Conservation (phyloP, 1,140 invertebrate genomes). For the Cherax quadricarinatus region DNA sequence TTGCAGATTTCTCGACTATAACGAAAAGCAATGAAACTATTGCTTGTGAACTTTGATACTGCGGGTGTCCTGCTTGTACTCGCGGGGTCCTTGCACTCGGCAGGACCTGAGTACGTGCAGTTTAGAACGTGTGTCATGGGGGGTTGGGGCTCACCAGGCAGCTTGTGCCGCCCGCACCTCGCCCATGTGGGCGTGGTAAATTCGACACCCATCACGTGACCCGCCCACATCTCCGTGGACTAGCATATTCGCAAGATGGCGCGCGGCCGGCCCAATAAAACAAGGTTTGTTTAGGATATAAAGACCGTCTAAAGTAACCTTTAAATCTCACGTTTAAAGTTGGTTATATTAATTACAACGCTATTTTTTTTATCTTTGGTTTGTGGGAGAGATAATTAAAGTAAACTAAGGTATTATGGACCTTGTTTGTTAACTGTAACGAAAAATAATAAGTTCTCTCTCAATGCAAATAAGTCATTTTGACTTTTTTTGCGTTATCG, state of each 20-base stretch:
- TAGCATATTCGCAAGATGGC: not conserved
- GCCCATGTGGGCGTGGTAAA: not conserved
- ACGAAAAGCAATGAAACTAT: too few relatives aligned
- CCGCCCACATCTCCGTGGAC: not conserved
- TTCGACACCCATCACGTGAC: not conserved
- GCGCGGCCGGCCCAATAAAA: not conserved
- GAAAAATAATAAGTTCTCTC: too few relatives aligned
- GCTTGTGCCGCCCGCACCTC: not conserved
- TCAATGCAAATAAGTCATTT: too few relatives aligned
- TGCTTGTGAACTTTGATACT: too few relatives aligned
- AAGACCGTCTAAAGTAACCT: not conserved
- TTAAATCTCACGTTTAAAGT: not conserved
- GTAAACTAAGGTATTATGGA: too few relatives aligned
- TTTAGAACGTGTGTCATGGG: not conserved
- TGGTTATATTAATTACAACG: not conserved
- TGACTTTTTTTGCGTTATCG: too few relatives aligned
- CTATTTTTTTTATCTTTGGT: not conserved
- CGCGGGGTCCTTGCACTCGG: too few relatives aligned
- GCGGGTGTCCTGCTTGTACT: too few relatives aligned
- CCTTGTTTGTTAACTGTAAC: too few relatives aligned
- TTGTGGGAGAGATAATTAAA: not conserved
- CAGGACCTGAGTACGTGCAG: not conserved
- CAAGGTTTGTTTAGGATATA: not conserved
- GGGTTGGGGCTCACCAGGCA: not conserved
- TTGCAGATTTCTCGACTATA: too few relatives aligned